Base-by-base conservation (phyloP, 2,113 vertebrate genomes). In the Gallinago undulata region DNA sequence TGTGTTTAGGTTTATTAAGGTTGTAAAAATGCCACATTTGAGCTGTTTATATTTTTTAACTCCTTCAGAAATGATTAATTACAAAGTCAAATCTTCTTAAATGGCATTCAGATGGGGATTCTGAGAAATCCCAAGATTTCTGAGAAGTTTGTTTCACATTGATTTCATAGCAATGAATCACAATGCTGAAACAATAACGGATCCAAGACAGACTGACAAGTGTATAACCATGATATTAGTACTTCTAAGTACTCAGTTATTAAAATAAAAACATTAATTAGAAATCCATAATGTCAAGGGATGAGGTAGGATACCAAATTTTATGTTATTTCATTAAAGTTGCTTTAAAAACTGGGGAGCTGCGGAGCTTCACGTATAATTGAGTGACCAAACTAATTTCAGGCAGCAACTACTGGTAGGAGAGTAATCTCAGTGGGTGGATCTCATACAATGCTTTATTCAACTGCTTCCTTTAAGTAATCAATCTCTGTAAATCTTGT, bases 41-140 rank as follows among this genome's bases (percentile, higher is more conserved):
- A 84, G 84, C 87, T 94, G 83, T 94, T 93, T 86, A 56, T 94
- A 59, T 87, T 86, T 96, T 93, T 89, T 91, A 84, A 67, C 76
- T 96, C 56, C 27, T 73, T 94, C 69, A 89, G 91, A 96, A 96
- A 89, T 87, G 56, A 33, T 91, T 91, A 79, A 91, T 93, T 93
- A 48, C 39, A 41, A 85, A 91, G 57, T 72, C 37, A 68, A 16
- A 48, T 84, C 56, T 45, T 80, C 72, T 64, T 81, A 82, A 50
- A 51, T 56, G 47, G 27, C 27, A 12, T 84, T 94, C 39, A 19
- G 35, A 55, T 5, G 15, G 48, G 74, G 31, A 89, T 93, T 96
- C 90, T 70, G 73, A 69, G 79, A 88, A 94, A 91, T 63, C 67
- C 43, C 6, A 5, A 43, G 37, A 70, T 87, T 90, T 96, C 80